phyloP scores from a whole-genome alignment of 2,888 invertebrate species.

The Zeuzera pyrina region DNA sequence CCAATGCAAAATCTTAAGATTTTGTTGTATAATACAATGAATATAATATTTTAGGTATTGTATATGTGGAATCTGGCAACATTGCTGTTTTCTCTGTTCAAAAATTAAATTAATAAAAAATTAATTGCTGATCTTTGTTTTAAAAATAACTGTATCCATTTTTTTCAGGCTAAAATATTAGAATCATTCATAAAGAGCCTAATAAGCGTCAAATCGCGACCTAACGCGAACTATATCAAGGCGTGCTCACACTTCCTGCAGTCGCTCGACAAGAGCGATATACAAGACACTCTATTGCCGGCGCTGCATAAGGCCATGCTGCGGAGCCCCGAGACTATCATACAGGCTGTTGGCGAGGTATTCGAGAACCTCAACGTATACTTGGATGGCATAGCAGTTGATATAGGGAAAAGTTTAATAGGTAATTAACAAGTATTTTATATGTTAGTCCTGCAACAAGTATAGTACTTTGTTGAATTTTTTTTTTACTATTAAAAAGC shows the following conservation, averaged over 20 bases:
- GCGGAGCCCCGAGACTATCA: conserved; percentile 92
- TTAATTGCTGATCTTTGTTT: too few relatives aligned
- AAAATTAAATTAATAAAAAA: too few relatives aligned
- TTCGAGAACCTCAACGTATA: conserved; percentile 81
- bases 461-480: too few relatives aligned
- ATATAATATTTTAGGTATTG: too few relatives aligned
- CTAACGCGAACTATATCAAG: conserved; percentile 77
- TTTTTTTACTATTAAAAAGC: too few relatives aligned
- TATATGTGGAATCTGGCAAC: too few relatives aligned
- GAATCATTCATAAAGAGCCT: conserved; percentile 84
- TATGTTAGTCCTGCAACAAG: too few relatives aligned
- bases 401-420: conserved; percentile 87
- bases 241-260: conserved; percentile 79
- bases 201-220: conserved; percentile 83
- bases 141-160: neutral
- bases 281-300: conserved; percentile 83
- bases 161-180: conserved; percentile 72
- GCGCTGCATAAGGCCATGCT: conserved; percentile 93
- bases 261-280: conserved; percentile 76
- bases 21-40: too few relatives aligned
- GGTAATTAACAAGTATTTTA: conserved; percentile 62
- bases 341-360: conserved; percentile 85
- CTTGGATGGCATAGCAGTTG: conserved; percentile 82
- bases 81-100: too few relatives aligned
- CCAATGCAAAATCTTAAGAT: too few relatives aligned